Percentiles rank a stretch among this genome's conserved stretches.
phyloP scores from a whole-genome alignment of 2,113 vertebrate genomes.

The Gobio gobio region DNA sequence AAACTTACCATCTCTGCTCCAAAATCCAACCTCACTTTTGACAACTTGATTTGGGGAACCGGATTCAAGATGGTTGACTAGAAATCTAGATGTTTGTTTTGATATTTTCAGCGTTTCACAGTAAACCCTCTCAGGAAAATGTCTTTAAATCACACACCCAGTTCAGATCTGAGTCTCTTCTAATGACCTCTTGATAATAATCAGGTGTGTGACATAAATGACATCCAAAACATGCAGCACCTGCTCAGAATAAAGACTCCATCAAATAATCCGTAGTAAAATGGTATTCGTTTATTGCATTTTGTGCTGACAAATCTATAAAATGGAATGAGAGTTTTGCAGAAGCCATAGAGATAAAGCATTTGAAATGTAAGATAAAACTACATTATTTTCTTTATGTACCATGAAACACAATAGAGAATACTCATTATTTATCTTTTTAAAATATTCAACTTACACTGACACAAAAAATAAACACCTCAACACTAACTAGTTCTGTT shows the following conservation, averaged over 20 bases:
- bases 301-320: constrained; percentile 99
- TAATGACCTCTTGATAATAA: background rate
- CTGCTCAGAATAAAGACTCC: constrained; percentile 61
- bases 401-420: constrained; percentile 88
- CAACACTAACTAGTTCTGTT: constrained; percentile 87
- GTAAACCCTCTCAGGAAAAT: background rate
- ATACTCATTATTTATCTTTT: constrained; percentile 74
- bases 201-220: background rate
- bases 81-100: background rate
- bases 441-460: constrained; percentile 82
- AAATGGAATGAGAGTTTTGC: constrained; percentile 94
- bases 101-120: background rate
- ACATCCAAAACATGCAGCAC: background rate
- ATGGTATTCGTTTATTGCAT: constrained; percentile 99
- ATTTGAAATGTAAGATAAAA: constrained; percentile 93
- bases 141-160: background rate
- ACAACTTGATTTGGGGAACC: background rate
- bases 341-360: constrained; percentile 93
- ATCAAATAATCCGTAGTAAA: constrained; percentile 88
- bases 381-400: constrained; percentile 79
- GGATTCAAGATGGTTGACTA: background rate
- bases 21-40: background rate
- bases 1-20: background rate
- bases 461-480: constrained; percentile 90
- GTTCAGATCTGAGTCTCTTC: background rate